Percentiles rank a stretch among this genome's conserved stretches.
phyloP scores from a whole-genome alignment of 1,140 invertebrate genomes.

The Brachionus manjavacas region DNA sequence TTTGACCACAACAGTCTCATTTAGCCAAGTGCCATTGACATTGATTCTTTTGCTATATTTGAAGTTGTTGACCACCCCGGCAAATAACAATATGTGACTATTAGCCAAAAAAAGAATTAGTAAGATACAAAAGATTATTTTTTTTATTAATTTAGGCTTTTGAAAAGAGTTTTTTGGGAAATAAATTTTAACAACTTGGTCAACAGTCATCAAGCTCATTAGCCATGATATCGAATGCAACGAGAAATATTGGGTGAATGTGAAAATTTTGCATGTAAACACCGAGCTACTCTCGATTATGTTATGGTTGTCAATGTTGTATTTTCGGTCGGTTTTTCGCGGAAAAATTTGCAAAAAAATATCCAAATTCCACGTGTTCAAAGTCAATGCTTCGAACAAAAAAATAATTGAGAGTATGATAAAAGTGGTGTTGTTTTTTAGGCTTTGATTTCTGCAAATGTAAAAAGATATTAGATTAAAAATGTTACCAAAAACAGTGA shows the following conservation, averaged over 20 bases:
- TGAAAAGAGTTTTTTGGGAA: not conserved
- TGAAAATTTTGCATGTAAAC: slow-evolving; percentile 2
- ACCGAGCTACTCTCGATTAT: slow-evolving; percentile 13
- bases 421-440: slow-evolving; percentile 7
- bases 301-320: not conserved
- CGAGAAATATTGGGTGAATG: slow-evolving; percentile 10
- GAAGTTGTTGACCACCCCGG: not conserved
- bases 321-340: not conserved
- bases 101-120: not conserved
- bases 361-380: slow-evolving; percentile 10
- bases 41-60: not conserved
- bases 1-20: not conserved
- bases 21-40: not conserved
- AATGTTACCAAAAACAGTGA: not conserved
- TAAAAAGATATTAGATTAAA: slow-evolving; percentile 15
- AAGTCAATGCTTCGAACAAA: not conserved
- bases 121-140: not conserved
- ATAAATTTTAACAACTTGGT: slow-evolving; percentile 15
- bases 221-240: slow-evolving; percentile 14
- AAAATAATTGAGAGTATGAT: slow-evolving; percentile 5
- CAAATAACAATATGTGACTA: slow-evolving; percentile 4
- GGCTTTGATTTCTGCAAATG: not conserved
- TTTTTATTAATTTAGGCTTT: not conserved
- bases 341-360: slow-evolving; percentile 12
- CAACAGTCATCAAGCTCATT: not conserved